Evolutionary conservation across 2,888 invertebrate species (phyloP), one percentile per base, ranked within the genome.

Genomic region (Oligia strigilis): DNA sequence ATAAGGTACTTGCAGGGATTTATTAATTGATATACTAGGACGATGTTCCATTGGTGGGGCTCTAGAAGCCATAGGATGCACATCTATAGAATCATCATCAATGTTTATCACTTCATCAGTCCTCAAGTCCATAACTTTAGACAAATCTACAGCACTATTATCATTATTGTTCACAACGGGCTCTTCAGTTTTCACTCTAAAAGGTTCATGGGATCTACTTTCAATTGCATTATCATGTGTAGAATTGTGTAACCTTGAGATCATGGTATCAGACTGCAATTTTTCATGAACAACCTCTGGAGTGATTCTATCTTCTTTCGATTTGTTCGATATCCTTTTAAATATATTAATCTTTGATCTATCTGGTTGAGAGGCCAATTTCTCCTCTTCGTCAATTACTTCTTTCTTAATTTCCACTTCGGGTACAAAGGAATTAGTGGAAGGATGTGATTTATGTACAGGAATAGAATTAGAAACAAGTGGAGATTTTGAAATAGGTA

Each of bases 281-380:
- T 95, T 96, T 81, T 96, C 96, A 88, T 93, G 91, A 80, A 94
- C 93, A 95, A 95, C 94, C 93, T 97, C 97, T 86, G 94, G 92
- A 93, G 93, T 90, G 85, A 79, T 91, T 92, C 97, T 97, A 90
- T 98, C 98, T 90, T 98, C 97, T 94, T 98, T 98, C 49, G 98
- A 97, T 94, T 98, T 98, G 92, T 98, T 98, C 82, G 98, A 98
- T 93, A 99, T 98, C 95, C 98, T 98, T 93, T 98, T 99, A 92
- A 99, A 98, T 92, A 99, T 98, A 96, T 98, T 99, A 65, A 98
- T 96, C 93, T 99, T 99, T 94, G 98, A 98, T 94, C 98, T 98
- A 93, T 99, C 98, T 0, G 98, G 98, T 94, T 98, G 98, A 19
- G 98, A 98, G 9, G 98, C 97, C 78, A 99, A 93, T 94, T 98